Base-by-base conservation (phyloP, 2,113 vertebrate species). In the Herpailurus yagouaroundi region DNA sequence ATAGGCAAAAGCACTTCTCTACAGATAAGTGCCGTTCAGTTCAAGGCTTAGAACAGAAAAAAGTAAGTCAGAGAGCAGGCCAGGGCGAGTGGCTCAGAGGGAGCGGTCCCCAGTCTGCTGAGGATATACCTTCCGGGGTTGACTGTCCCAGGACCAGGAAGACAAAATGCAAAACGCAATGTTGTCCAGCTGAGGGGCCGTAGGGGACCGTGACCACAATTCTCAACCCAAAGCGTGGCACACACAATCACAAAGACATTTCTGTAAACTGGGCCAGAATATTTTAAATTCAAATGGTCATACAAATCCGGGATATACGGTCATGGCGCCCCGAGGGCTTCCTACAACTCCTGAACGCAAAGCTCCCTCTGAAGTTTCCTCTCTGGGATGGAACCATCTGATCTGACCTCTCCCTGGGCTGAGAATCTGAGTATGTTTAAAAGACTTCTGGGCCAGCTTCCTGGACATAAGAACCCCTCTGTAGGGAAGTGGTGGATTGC, bases 11-110 rank as follows among this genome's bases (percentile, higher is more conserved):
- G 19, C 73, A 83, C 11, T 71, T 91, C n/a, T 95, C 12, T 23
- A 4, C 48, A 81, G 79, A 73, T 31, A 84, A 84, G 31, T n/a
- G 21, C 85, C 13, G 60, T 25, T 90, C 68, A 38, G 87, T 52
- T 41, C 77, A 91, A 69, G 63, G 41, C 82, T 74, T 2, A 73
- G 73, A 94, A 81, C 12, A 92, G 80, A 95, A 96, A 96, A 88
- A 74, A 95, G 9, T 36, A 16, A 41, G n/a, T 41, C 64, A 90
- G 94, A 8, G 48, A 81, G 41, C 3, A 21, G 45, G 68, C 13
- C 33, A 4, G n/a, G 38, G 23, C 21, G 3, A 52, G 15, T 7
- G 19, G 63, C 48, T 74, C 64, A 12, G 25, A 71, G 94, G 36
- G 48, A 36, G 60, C 4, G 3, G 29, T 48, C 36, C 77, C 21